Evolutionary conservation across 2,888 invertebrate genomes (phyloP).

Genomic region (Pherbina coryleti): DNA sequence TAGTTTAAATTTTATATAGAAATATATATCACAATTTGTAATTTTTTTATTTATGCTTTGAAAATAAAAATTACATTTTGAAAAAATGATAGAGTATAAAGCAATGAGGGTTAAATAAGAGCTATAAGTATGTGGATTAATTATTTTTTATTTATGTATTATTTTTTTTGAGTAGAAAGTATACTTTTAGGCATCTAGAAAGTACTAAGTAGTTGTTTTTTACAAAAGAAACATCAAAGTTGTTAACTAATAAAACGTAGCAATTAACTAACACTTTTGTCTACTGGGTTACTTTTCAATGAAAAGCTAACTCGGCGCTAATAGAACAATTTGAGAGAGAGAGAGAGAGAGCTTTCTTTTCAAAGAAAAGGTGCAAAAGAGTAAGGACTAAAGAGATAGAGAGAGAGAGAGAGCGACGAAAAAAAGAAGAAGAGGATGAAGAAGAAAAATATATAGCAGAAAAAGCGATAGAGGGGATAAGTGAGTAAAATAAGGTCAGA

Average conservation of each 20-base stretch:
- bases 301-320: too few relatives aligned
- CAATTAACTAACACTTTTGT: too few relatives aligned
- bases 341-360: background rate
- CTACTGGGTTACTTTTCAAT: too few relatives aligned
- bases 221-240: too few relatives aligned
- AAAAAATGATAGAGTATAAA: slow-evolving; percentile 21
- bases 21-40: slow-evolving; percentile 66
- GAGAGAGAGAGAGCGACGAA: background rate
- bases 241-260: too few relatives aligned
- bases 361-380: background rate
- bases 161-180: slow-evolving; percentile 10
- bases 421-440: background rate
- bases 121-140: background rate
- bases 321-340: background rate
- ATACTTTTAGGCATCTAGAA: slow-evolving; percentile 42
- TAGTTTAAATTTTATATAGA: slow-evolving; percentile 60
- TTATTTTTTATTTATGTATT: background rate
- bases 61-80: slow-evolving; percentile 17
- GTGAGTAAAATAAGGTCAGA: too few relatives aligned
- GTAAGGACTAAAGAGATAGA: background rate
- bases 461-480: too few relatives aligned
- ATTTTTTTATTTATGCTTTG: slow-evolving; percentile 41
- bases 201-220: background rate
- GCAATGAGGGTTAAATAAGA: slow-evolving; percentile 16
- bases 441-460: background rate